Conservation (phyloP, 2,888 invertebrate species). For the Dioctria linearis region DNA sequence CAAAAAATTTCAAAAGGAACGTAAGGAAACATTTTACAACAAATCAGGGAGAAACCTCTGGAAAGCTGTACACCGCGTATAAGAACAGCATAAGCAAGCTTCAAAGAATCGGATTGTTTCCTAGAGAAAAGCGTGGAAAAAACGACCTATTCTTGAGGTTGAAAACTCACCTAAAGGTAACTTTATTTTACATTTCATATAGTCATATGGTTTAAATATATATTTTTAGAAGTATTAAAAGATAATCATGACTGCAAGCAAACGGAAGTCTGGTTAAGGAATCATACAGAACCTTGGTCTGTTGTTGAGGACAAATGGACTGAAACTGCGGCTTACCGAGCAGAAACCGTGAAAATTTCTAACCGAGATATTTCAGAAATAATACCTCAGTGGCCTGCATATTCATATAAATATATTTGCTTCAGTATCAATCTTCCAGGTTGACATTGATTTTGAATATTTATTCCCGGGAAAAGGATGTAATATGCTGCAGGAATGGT, state of each 20-base stretch:
- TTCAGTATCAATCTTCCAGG: not conserved
- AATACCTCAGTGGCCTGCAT: not conserved
- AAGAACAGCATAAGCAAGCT: not conserved
- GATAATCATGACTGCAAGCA: no score
- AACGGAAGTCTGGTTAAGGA: no score
- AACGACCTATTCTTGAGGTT: not conserved
- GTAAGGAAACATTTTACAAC: no score
- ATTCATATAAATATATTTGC: not conserved
- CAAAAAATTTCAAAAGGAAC: no score
- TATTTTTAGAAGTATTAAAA: not conserved
- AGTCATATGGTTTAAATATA: not conserved
- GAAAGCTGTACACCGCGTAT: not conserved
- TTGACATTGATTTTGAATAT: constrained; percentile 3
- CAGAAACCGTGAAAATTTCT: not conserved
- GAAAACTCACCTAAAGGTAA: not conserved
- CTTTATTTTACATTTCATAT: constrained; percentile 4
- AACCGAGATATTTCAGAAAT: not conserved
- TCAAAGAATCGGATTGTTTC: constrained; percentile 12
- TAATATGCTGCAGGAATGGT: not conserved
- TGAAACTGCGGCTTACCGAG: not conserved
- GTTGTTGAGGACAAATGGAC: not conserved
- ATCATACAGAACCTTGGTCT: not conserved
- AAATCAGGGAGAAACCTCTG: not conserved
- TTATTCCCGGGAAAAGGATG: not conserved
- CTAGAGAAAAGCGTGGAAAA: constrained; percentile 21